Base-by-base conservation (phyloP, 2,888 invertebrate species). In the Brachyopa scutellaris region DNA sequence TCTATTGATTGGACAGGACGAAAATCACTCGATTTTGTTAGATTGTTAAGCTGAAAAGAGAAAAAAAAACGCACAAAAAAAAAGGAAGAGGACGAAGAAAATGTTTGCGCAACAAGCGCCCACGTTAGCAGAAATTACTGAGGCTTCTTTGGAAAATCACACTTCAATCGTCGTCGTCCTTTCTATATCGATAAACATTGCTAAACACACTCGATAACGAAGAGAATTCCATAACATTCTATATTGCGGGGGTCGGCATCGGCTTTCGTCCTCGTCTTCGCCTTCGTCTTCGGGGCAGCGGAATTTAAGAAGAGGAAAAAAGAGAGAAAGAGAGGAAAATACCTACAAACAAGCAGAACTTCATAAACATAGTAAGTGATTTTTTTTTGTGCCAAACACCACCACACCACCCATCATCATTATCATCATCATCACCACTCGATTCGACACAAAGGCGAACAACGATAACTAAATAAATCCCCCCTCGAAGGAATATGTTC, bases 331-430 rank as follows among this genome's bases (percentile, higher is more conserved):
- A 5, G n/a, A 3, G 17, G 23, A 6, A 36, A 36, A 23, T n/a
- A 26, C 8, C 7, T 55, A 36, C 38, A 36, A 15, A 38, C 55
- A 59, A 61, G 59, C 29, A 9, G 29, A 17, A 17, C 38, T 47
- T 11, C 26, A 26, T 26, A 47, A 47, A 57, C 57, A 40, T 61
- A 61, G 40, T 61, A 53, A 66, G 66, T 66, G 66, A 53, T 64
- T 64, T 64, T 13, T 29, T n/a, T n/a, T n/a, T n/a, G n/a, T n/a
- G n/a, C 19, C 19, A 19, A 49, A 36, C 13, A 9, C 36, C 33
- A 8, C 31, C 17, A 11, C 45, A 29, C 9, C 61, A 42, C 11
- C 38, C 33, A 23, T 26, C 38, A 17, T 15, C 61, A 8, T 23
- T 23, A 5, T 13, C 45, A n/a, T 15, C 47, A 19, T 40, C 40